Percentiles rank a stretch among this genome's conserved stretches.
phyloP scores from a whole-genome alignment of 1,140 invertebrate genomes.

The Brachionus koreanus region DNA sequence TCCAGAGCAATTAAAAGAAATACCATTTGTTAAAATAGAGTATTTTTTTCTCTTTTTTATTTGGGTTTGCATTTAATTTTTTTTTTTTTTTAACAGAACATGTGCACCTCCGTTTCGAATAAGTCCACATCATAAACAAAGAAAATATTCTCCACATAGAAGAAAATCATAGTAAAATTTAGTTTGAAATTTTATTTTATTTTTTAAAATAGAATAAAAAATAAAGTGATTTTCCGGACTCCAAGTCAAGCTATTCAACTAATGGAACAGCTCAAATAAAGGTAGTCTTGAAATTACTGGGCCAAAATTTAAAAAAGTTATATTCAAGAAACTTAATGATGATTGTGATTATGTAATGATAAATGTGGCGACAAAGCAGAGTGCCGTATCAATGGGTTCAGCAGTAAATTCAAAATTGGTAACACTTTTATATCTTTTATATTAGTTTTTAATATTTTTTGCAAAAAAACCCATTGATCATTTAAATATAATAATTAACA shows the following conservation, averaged over 20 bases:
- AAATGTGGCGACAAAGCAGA: slow-evolving; percentile 7
- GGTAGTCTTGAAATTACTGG: not conserved
- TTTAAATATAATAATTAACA: no score
- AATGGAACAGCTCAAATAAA: slow-evolving; percentile 26
- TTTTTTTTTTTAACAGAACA: not conserved
- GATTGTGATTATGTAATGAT: slow-evolving; percentile 25
- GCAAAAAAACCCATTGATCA: no score
- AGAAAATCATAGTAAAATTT: slow-evolving; percentile 10
- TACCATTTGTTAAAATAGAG: slow-evolving; percentile 43
- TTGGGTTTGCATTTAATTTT: not conserved
- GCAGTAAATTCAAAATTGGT: slow-evolving; percentile 41
- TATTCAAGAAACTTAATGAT: not conserved
- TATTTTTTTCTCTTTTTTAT: not conserved
- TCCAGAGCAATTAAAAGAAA: slow-evolving; percentile 31
- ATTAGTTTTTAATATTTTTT: no score
- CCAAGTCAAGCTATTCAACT: not conserved
- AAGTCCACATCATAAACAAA: slow-evolving; percentile 39
- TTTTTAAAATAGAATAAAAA: not conserved
- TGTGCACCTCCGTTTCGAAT: slow-evolving; percentile 32
- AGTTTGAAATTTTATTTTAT: not conserved
- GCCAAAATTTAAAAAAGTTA: not conserved
- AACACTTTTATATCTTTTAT: no score
- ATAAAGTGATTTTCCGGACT: not conserved
- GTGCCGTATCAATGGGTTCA: slow-evolving; percentile 23
- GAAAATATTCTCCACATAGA: slow-evolving; percentile 28